Evolutionary conservation across 2,113 vertebrate species (phyloP).

Genomic region (Myocastor coypus): DNA sequence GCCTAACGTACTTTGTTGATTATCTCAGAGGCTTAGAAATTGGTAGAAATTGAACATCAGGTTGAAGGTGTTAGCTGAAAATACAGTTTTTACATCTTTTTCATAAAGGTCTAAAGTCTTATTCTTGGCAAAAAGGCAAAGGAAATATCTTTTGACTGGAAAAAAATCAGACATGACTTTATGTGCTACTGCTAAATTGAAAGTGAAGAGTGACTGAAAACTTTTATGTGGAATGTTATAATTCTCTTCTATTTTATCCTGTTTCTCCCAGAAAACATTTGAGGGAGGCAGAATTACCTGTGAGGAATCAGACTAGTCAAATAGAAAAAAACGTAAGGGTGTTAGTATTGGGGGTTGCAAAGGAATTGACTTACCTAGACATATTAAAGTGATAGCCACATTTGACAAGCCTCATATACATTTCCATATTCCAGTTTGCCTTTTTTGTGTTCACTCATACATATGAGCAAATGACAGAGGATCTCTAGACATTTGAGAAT

Average conservation of each 20-base stretch:
- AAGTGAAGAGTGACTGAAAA: not conserved
- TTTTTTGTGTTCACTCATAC: constrained; percentile 3
- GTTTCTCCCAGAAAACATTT: not conserved
- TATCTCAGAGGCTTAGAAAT: not conserved
- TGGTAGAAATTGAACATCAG: constrained; percentile 21
- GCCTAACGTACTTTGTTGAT: not conserved
- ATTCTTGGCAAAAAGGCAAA: not conserved
- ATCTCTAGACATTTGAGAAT: constrained; percentile 17
- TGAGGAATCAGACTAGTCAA: constrained; percentile 10
- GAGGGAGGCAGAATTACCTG: not conserved
- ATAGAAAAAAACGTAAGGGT: not conserved
- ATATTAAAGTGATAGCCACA: not conserved
- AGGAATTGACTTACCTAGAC: not conserved
- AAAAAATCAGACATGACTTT: not conserved
- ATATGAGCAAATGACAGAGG: not conserved
- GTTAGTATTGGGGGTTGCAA: not conserved
- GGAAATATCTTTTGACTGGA: not conserved
- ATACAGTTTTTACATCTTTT: not conserved
- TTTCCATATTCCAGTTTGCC: not conserved
- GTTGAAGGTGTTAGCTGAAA: not conserved
- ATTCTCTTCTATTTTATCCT: not conserved
- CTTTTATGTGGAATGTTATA: not conserved
- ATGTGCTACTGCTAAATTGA: not conserved
- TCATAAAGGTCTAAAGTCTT: not conserved
- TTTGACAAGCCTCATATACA: not conserved